phyloP scores from a whole-genome alignment of 35 echinoderm and acorn worm genomes.

The Holothuria glaberrima region DNA sequence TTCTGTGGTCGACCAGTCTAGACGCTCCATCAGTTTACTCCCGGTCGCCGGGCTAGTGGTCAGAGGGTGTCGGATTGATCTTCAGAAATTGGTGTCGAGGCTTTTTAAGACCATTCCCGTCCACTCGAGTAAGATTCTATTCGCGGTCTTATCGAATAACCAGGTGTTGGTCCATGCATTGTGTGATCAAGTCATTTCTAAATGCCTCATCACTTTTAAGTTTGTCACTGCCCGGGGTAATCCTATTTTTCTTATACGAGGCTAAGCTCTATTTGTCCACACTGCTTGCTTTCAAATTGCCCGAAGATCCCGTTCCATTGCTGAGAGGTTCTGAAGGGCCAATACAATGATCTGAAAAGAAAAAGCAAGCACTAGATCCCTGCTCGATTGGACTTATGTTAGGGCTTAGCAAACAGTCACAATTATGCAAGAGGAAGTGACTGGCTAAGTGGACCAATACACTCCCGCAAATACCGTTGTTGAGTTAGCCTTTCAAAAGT shows the following conservation, averaged over 20 bases:
- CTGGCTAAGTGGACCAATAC: constrained; percentile 20
- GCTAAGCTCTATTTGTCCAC: constrained; percentile 1
- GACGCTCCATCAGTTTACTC: no score
- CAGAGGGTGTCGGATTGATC: no score
- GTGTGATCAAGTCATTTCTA: constrained; percentile 16
- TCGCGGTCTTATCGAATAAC: not conserved
- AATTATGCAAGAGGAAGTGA: constrained; percentile 29
- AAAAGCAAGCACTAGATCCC: constrained; percentile 30
- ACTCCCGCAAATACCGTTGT: constrained; percentile 24
- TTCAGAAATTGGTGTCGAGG: no score
- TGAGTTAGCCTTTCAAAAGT: constrained; percentile 33
- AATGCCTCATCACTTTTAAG: constrained; percentile 29
- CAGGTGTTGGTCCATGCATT: constrained; percentile 10
- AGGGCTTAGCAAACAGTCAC: constrained; percentile 14
- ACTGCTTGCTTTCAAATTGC: constrained; percentile 36
- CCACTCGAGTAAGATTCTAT: no score
- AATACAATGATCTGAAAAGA: constrained; percentile 19
- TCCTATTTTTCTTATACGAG: constrained; percentile 4
- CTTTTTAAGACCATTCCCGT: no score
- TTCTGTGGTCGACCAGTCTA: no score
- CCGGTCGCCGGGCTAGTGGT: no score
- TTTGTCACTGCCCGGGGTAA: constrained; percentile 10
- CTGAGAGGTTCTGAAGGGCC: constrained; percentile 22
- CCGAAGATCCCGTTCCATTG: not conserved
- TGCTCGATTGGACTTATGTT: constrained; percentile 27